Conservation (phyloP, 2,888 invertebrate species). For the Globia sparganii region DNA sequence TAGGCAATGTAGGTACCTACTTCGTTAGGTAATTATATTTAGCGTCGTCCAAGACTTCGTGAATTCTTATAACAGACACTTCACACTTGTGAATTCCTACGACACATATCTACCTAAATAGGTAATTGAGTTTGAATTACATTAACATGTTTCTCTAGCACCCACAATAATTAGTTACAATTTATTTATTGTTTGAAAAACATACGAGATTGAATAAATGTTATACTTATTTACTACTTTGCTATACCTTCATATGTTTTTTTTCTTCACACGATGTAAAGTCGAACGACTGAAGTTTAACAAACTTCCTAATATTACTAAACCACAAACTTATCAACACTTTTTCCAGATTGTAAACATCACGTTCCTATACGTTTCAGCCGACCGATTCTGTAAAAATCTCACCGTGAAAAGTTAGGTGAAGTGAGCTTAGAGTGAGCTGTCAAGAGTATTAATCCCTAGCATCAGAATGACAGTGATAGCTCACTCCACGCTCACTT, state of each 20-base stretch:
- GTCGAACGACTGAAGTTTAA: background rate
- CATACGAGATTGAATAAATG: background rate
- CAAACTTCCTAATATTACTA: background rate
- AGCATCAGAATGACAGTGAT: too few relatives aligned
- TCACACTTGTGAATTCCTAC: background rate
- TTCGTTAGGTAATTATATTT: background rate
- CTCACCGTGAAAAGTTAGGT: too few relatives aligned
- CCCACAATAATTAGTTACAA: background rate
- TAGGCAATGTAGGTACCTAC: background rate
- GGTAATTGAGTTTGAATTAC: background rate
- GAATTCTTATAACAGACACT: conserved; percentile 1
- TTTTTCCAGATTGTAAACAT: background rate
- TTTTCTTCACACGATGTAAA: background rate
- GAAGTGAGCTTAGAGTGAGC: too few relatives aligned
- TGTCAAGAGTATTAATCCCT: too few relatives aligned
- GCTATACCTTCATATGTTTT: background rate
- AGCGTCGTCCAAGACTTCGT: background rate
- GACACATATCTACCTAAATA: background rate
- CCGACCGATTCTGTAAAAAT: too few relatives aligned
- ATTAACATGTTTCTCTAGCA: background rate
- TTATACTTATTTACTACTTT: background rate
- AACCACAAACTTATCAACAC: background rate
- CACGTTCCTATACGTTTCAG: background rate
- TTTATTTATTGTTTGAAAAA: background rate
- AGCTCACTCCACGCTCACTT: too few relatives aligned